Evolutionary conservation across 1,140 invertebrate species (phyloP).

Genomic region (Hylaeus anthracinus): DNA sequence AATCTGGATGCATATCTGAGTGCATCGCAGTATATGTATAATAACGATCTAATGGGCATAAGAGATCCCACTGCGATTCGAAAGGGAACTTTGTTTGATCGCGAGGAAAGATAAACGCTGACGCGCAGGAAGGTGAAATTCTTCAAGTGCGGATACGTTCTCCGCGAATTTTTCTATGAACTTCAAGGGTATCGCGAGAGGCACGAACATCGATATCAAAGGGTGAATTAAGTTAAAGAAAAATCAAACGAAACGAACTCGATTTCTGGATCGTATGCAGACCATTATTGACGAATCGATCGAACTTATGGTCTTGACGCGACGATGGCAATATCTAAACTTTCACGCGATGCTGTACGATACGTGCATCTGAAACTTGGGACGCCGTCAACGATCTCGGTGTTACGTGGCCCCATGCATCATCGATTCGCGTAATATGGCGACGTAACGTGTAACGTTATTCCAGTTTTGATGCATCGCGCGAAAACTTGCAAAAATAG

Average conservation of each 20-base stretch:
- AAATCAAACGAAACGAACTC: not conserved
- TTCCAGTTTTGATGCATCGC: not conserved
- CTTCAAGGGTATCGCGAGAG: too few relatives aligned
- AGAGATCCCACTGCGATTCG: conserved; percentile 5
- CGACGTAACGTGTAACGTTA: not conserved
- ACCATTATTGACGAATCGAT: not conserved
- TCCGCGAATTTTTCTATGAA: not conserved
- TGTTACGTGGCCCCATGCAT: not conserved
- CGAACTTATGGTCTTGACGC: not conserved
- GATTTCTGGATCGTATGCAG: not conserved
- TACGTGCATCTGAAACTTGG: conserved; percentile 9
- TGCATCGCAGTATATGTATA: not conserved
- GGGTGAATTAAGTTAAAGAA: too few relatives aligned
- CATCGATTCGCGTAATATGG: conserved; percentile 5
- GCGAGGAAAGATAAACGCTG: not conserved
- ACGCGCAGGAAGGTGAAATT: not conserved
- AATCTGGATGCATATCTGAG: not conserved
- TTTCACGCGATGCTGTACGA: conserved; percentile 25
- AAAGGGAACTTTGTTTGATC: not conserved
- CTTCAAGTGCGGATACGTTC: not conserved
- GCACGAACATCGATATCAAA: too few relatives aligned
- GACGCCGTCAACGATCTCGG: not conserved
- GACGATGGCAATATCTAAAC: not conserved
- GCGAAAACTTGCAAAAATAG: not conserved
- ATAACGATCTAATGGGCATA: not conserved